phyloP scores from a whole-genome alignment of 1,140 invertebrate genomes.

The Bombus superbus region DNA sequence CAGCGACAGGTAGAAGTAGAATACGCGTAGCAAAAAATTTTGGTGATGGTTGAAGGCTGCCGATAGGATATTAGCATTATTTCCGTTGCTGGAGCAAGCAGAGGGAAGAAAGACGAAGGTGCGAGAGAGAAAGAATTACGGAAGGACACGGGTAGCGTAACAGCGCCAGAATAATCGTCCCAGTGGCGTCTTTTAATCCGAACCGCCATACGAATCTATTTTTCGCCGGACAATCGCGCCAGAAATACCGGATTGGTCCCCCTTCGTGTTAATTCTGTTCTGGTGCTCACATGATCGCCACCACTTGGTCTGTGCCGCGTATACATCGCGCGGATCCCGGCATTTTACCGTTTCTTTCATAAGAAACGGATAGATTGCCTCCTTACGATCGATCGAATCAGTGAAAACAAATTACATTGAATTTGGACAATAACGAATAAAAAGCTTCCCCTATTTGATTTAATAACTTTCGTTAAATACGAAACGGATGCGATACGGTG shows the following conservation, averaged over 20 bases:
- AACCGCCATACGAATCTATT: slow-evolving; percentile 78
- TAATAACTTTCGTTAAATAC: no score
- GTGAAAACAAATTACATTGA: no score
- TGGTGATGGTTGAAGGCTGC: not conserved
- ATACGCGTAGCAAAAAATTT: not conserved
- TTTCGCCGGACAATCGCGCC: slow-evolving; percentile 81
- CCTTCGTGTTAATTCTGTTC: slow-evolving; percentile 78
- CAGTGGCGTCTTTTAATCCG: slow-evolving; percentile 78
- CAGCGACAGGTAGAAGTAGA: no score
- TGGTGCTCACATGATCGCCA: slow-evolving; percentile 76
- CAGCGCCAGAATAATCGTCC: slow-evolving; percentile 64
- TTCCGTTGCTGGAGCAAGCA: not conserved
- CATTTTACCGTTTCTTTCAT: slow-evolving; percentile 40
- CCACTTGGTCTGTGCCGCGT: slow-evolving; percentile 52
- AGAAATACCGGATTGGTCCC: slow-evolving; percentile 78
- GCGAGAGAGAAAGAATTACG: slow-evolving; percentile 60
- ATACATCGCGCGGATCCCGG: slow-evolving; percentile 39
- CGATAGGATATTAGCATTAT: not conserved
- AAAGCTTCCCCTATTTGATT: not conserved
- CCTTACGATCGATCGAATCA: not conserved
- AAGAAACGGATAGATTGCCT: slow-evolving; percentile 1
- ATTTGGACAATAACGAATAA: not conserved
- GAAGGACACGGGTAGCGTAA: slow-evolving; percentile 63
- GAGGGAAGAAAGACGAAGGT: slow-evolving; percentile 8
- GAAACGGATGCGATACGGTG: no score